Evolutionary conservation across 2,797 vertebrate genomes (phyloP).

Genomic region (Channa striata): DNA sequence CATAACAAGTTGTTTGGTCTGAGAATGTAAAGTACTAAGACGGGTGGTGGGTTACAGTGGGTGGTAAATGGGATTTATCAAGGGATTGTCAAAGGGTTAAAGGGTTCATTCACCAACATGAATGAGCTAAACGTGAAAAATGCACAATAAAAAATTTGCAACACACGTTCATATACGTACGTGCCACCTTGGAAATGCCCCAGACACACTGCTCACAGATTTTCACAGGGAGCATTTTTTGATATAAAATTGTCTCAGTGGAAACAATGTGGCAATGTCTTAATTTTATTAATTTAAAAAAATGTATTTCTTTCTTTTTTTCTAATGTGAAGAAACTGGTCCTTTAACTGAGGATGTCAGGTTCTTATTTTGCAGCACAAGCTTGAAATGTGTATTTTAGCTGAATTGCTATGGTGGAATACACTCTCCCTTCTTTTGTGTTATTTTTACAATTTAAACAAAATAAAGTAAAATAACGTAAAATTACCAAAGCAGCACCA

Average conservation of each 20-base stretch:
- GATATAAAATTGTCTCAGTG: background rate
- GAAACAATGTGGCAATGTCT: no score
- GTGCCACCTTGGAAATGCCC: background rate
- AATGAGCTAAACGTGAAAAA: background rate
- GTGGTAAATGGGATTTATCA: no score
- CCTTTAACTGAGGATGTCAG: background rate
- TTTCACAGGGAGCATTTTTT: background rate
- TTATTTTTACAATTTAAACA: background rate
- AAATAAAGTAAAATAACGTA: background rate
- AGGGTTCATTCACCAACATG: background rate
- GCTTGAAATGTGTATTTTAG: background rate
- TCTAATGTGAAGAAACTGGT: background rate
- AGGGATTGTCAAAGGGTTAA: background rate
- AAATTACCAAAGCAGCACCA: background rate
- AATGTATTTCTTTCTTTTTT: no score
- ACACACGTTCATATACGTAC: background rate
- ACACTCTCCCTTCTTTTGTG: background rate
- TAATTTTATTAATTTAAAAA: no score
- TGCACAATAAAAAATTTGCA: background rate
- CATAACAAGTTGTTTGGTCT: constrained; percentile 35
- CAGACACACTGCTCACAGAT: no score
- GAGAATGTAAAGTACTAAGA: constrained; percentile 30
- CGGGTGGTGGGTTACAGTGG: background rate
- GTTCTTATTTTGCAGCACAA: background rate
- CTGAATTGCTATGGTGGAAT: background rate